Evolutionary conservation across 92 coral and sea anemone genomes (phyloP), one percentile per base, ranked within the genome.

Genomic region (Zoanthus sociatus): DNA sequence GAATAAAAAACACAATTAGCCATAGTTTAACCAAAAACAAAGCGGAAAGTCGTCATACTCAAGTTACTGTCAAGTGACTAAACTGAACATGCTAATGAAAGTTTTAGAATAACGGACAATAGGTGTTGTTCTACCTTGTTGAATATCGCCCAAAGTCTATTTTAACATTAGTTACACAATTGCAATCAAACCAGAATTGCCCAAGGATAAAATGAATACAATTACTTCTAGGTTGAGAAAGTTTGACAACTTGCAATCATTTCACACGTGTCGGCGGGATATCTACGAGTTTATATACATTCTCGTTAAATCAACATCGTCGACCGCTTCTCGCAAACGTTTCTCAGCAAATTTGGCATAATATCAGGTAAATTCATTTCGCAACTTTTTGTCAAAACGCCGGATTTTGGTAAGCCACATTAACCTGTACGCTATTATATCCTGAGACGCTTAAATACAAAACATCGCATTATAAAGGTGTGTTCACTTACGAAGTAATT

Each of bases 121-220:
- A 93, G 84, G 73, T 95, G 98, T 95, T 95, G 96, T 93, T 95
- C 96, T 93, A 92, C 75, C 90, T 81, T 87, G 86, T 86, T 93
- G 87, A 90, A 88, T 88, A 88, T 87, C 78, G 92, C 93, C 81
- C 88, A 86, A 78, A 61, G 78, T 77, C 92, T 83, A 91, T 93
- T 86, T 93, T 90, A 87, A 79, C 91, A 91, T 92, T 88, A 86
- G 89, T 90, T 89, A 90, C 90, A 86, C 91, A 86, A 88, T 83
- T 92, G 89, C 90, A 90, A 92, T 89, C 91, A 90, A 90, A 94
- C 83, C 78, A 75, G 69, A 84, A 88, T 88, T 91, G 92, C 92
- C 94, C 92, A 90, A 83, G 92, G 94, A 90, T 84, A 87, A 87
- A 83, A 83, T 87, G 92, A 88, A 91, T 84, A 91, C 94, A 91